phyloP scores from a whole-genome alignment of 2,113 vertebrate species.

The Peromyscus leucopus region DNA sequence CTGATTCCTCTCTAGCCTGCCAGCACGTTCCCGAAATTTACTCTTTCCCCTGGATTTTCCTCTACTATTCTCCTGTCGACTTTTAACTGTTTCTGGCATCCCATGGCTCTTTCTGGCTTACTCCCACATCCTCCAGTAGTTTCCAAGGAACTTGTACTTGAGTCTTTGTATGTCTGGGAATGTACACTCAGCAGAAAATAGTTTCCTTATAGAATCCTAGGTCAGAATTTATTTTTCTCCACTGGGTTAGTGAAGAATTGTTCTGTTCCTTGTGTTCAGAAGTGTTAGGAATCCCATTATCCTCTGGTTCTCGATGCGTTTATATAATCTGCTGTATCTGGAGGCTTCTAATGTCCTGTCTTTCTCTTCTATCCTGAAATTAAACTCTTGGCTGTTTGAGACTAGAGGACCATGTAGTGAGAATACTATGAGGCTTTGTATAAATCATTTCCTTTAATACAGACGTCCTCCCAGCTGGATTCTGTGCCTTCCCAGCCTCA shows the following conservation, averaged over 20 bases:
- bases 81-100: not conserved
- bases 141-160: constrained; percentile 33
- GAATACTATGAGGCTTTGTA: not conserved
- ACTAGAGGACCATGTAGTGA: not conserved
- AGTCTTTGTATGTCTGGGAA: not conserved
- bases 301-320: constrained; percentile 36
- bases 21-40: not conserved
- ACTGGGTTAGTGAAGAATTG: constrained; percentile 8
- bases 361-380: constrained; percentile 54
- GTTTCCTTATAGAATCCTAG: constrained; percentile 38
- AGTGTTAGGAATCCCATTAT: not conserved
- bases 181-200: not conserved
- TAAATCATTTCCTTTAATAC: not conserved
- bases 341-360: constrained; percentile 32
- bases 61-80: not conserved
- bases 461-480: not conserved
- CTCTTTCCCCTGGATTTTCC: not conserved
- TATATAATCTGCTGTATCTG: not conserved
- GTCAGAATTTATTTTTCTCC: constrained; percentile 50
- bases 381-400: constrained; percentile 42
- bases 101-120: not conserved
- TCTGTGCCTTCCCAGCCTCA: not conserved
- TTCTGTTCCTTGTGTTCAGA: constrained; percentile 48
- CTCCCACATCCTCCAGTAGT: not conserved
- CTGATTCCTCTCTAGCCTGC: not conserved